Evolutionary conservation across 2,888 invertebrate genomes (phyloP).

Genomic region (Anarsia innoxiella): DNA sequence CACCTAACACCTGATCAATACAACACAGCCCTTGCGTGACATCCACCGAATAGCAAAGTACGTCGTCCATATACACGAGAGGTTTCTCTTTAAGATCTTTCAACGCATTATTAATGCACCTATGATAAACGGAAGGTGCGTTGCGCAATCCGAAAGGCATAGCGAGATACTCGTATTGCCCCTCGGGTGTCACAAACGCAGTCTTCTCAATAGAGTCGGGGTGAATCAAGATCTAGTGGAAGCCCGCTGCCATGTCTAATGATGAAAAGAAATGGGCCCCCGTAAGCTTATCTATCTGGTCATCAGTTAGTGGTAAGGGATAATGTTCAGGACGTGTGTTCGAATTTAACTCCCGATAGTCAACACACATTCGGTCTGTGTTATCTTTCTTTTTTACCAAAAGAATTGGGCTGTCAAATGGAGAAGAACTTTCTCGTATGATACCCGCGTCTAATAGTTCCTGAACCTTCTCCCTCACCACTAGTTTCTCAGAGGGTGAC

Average conservation of each 20-base stretch:
- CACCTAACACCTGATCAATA: not conserved
- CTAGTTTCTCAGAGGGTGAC: not conserved
- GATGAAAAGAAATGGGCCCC: not conserved
- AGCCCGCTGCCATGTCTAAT: constrained; percentile 5
- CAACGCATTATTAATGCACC: constrained; percentile 22
- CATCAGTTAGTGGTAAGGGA: too few species aligned
- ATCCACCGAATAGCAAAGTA: not conserved
- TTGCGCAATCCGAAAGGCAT: too few species aligned
- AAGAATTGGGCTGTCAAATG: constrained; percentile 2
- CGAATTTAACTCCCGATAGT: too few species aligned
- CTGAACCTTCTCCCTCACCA: constrained; percentile 1
- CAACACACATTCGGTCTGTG: too few species aligned
- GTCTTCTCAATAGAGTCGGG: constrained; percentile 17
- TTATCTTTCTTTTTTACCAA: not conserved
- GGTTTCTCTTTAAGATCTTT: not conserved
- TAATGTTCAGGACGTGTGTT: too few species aligned
- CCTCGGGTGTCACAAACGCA: too few species aligned
- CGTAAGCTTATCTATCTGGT: constrained; percentile 5
- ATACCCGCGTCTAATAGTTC: constrained; percentile 1
- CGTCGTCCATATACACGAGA: not conserved
- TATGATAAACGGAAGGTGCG: not conserved
- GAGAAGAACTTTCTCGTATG: constrained; percentile 6
- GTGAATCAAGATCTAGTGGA: too few species aligned
- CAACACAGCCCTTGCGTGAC: not conserved
- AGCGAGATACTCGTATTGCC: too few species aligned